Percentiles rank a stretch among this genome's conserved stretches.
These are phyloP conservation scores for Sarcophaga variegata DNA, from an alignment of 2,888 invertebrate genomes.

Conservation along the genomic window DNA sequence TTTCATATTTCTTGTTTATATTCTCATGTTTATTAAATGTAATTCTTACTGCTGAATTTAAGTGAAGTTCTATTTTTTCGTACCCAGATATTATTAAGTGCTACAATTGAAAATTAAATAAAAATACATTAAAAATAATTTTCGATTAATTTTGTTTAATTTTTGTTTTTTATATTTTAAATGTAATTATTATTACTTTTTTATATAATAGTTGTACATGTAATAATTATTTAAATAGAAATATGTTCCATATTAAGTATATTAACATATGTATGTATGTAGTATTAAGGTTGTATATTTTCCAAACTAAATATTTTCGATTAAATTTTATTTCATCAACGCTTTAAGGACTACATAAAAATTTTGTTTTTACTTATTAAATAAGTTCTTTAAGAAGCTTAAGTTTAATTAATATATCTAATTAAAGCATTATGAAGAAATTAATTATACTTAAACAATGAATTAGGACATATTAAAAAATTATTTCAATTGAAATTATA, in stretches of 20 bases:
- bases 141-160: conserved; percentile 31
- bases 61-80: neutral
- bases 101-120: neutral
- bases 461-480: neutral
- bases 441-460: conserved; percentile 67
- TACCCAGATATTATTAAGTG: neutral
- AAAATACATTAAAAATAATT: neutral
- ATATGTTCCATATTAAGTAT: conserved; percentile 42
- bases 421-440: conserved; percentile 72
- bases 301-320: conserved; percentile 29
- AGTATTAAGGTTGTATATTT: conserved; percentile 53
- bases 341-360: conserved; percentile 56
- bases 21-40: conserved; percentile 58
- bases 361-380: conserved; percentile 70
- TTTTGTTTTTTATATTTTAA: conserved; percentile 58
- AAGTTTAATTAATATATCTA: conserved; percentile 70
- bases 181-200: conserved; percentile 44
- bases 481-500: neutral
- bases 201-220: conserved; percentile 40
- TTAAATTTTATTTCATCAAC: conserved; percentile 47
- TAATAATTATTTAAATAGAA: conserved; percentile 52
- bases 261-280: conserved; percentile 39
- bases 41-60: conserved; percentile 30
- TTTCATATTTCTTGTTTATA: conserved; percentile 16
- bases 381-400: conserved; percentile 68